Evolutionary conservation across 2,113 vertebrate species (phyloP), one percentile per base, ranked within the genome.

Genomic region (Lagenorhynchus albirostris): DNA sequence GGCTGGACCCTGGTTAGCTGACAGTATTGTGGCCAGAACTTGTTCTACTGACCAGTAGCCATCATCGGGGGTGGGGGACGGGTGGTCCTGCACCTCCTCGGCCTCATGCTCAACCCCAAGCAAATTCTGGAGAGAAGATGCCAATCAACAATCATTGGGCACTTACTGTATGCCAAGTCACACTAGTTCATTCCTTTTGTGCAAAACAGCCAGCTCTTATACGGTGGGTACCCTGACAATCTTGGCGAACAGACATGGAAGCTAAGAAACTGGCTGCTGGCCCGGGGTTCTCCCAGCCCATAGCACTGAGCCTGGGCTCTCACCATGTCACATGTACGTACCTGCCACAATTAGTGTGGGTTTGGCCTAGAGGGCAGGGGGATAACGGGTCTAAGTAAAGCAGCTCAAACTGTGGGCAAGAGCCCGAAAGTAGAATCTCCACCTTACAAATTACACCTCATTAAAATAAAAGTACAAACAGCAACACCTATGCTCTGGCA

Each of bases 41-140:
- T 63, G n/a, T 55, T 88, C 47, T 13, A 38, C 14, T 31, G 79
- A 60, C 70, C 60, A 18, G 20, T 4, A 31, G 58, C 33, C 58
- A 80, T 18, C 0, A 0, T 47, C 12, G 41, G 10, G 53, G 29
- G 15, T 7, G 0, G 0, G 1, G 12, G 6, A 31, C 0, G 8
- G 14, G 21, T 20, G 15, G 20, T 7, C 74, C 25, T 38, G 67
- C 6, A 50, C 63, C 31, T 53, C 36, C 38, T 38, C 47, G 53
- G 18, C 20, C 47, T 71, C 50, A 20, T 44, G 70, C 21, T 84
- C 58, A 80, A 25, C 63, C 55, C 82, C 38, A 93, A 73, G 70
- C 31, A 88, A 77, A 82, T 50, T 79, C 82, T 38, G 44, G 74
- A 94, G 36, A 79, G 50, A 79, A 8, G 31, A 29, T 20, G 47